Evolutionary conservation across 2,797 vertebrate species (phyloP).

Genomic region (Lithobates sylvaticus): DNA sequence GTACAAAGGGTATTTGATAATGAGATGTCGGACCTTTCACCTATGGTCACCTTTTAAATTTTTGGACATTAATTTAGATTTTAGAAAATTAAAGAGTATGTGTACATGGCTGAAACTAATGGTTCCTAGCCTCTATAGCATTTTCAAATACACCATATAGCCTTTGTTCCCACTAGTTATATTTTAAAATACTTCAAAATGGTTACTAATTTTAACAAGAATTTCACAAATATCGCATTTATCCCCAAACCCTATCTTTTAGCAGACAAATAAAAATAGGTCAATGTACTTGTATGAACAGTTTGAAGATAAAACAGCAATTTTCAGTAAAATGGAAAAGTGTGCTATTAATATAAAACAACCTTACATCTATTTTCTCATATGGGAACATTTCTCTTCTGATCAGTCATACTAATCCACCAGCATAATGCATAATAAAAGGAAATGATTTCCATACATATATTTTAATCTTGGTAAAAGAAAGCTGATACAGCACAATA

Average conservation of each 20-base stretch:
- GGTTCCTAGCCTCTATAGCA: too few species aligned
- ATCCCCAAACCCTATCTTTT: slow-evolving; percentile 12
- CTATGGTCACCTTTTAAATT: too few species aligned
- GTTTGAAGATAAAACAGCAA: slow-evolving; percentile 28
- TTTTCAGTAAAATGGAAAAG: slow-evolving; percentile 13
- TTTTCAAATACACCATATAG: too few species aligned
- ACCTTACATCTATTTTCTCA: slow-evolving; percentile 24
- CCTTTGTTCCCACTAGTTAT: background rate
- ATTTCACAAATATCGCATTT: background rate
- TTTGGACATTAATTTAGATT: too few species aligned
- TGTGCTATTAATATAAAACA: slow-evolving; percentile 29
- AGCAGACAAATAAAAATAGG: slow-evolving; percentile 40
- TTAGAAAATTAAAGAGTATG: too few species aligned
- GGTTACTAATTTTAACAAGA: background rate
- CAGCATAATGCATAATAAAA: slow-evolving; percentile 53
- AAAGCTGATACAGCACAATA: slow-evolving; percentile 60
- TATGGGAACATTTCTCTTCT: slow-evolving; percentile 44
- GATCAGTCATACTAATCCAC: slow-evolving; percentile 53
- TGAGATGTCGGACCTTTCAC: too few species aligned
- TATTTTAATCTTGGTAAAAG: slow-evolving; percentile 57
- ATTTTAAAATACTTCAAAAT: background rate
- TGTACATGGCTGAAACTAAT: too few species aligned
- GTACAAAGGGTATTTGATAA: too few species aligned
- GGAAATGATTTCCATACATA: slow-evolving; percentile 56
- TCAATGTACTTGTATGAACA: slow-evolving; percentile 6